Evolutionary conservation across 2,797 vertebrate species (phyloP).

Genomic region (Anguilla megastoma): DNA sequence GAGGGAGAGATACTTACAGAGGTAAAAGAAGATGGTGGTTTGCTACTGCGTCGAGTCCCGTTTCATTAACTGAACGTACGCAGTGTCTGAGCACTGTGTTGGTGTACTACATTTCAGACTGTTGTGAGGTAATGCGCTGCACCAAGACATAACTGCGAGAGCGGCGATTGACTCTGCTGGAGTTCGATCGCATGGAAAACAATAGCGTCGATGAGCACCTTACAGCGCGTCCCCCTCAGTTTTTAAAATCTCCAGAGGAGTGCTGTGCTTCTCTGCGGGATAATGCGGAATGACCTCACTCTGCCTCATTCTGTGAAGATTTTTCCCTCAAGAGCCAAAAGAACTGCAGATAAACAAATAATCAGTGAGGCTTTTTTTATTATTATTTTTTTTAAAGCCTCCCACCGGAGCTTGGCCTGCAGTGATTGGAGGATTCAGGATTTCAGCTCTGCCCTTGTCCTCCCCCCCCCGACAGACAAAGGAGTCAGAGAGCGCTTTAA

Average conservation of each 20-base stretch:
- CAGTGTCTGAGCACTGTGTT: background rate
- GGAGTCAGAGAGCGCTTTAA: background rate
- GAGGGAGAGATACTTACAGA: too few species aligned
- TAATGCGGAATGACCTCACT: background rate
- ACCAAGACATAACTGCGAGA: background rate
- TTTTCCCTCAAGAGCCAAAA: background rate
- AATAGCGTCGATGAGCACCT: background rate
- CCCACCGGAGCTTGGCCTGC: background rate
- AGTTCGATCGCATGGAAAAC: background rate
- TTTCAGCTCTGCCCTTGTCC: slow-evolving; percentile 33
- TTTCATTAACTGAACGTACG: background rate
- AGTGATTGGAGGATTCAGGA: slow-evolving; percentile 31
- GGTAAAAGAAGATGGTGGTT: background rate
- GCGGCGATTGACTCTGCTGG: background rate
- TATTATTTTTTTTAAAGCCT: background rate
- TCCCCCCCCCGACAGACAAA: slow-evolving; percentile 23
- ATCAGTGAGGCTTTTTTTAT: background rate
- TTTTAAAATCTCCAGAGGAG: background rate
- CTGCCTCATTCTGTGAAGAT: background rate
- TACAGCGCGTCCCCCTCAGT: background rate
- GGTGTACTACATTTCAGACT: background rate
- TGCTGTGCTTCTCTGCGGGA: background rate
- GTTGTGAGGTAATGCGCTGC: background rate
- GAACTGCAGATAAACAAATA: slow-evolving; percentile 4
- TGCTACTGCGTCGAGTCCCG: background rate